Conservation (phyloP, 2,797 vertebrate species). For the Trachurus trachurus region DNA sequence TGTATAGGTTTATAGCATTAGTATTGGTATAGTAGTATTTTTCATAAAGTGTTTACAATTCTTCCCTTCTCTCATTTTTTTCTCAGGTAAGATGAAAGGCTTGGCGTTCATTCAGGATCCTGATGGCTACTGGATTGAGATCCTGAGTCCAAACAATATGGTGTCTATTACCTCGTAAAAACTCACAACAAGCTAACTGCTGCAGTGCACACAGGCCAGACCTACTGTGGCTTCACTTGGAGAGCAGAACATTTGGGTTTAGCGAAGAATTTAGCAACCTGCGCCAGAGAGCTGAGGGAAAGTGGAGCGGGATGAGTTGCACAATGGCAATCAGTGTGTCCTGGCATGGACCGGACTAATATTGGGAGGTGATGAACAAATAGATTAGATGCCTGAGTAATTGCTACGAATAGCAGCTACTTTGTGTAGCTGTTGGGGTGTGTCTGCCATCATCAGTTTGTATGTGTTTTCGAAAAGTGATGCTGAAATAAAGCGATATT, state of each 20-base stretch:
- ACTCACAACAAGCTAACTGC: constrained; percentile 11
- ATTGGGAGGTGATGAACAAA: constrained; percentile 22
- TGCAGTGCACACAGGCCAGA: constrained; percentile 4
- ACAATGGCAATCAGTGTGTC: constrained; percentile 4
- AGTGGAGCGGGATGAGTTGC: neutral
- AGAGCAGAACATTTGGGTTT: constrained; percentile 11
- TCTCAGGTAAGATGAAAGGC: constrained; percentile 97
- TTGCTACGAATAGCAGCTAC: neutral
- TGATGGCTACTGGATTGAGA: constrained; percentile 99
- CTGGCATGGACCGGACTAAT: constrained; percentile 29
- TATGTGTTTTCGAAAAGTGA: constrained; percentile 15
- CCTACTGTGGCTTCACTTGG: constrained; percentile 28
- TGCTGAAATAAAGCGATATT: constrained; percentile 27
- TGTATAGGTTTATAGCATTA: neutral
- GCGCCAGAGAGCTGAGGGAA: neutral
- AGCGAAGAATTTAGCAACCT: constrained; percentile 30
- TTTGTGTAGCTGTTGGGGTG: constrained; percentile 20
- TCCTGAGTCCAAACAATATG: constrained; percentile 96
- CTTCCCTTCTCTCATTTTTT: neutral
- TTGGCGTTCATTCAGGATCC: constrained; percentile 99
- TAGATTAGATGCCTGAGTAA: constrained; percentile 27
- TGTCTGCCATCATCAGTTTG: constrained; percentile 29
- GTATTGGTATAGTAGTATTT: too few relatives aligned
- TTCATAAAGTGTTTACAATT: neutral
- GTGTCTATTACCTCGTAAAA: constrained; percentile 87